Evolutionary conservation across 2,888 invertebrate genomes (phyloP), one percentile per base, ranked within the genome.

Genomic region (Prenolepis imparis): DNA sequence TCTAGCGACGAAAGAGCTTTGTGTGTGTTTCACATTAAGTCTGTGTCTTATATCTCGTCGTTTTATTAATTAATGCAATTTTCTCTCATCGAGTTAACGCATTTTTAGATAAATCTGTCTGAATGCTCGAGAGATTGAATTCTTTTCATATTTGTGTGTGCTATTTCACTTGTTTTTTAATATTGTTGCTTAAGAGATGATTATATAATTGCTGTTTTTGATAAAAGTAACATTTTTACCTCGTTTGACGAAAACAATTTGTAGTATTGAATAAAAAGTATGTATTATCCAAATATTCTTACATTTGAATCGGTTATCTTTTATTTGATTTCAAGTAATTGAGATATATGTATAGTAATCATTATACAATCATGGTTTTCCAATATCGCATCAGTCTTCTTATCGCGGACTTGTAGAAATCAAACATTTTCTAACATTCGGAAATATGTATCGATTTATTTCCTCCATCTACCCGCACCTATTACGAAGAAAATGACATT

Each of bases 311-410:
- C 12, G n/a, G 41, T 18, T 28, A 12, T n/a, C 12, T n/a, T 28
- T 44, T 44, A 55, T 57, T 68, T 48, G 12, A 11, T 44, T 57
- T 72, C 24, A 72, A 72, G 12, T 57, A 48, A 44, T 15, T 64
- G 11, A 41, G 5, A n/a, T 0, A 39, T 24, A 32, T 63, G n/a
- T n/a, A 28, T 11, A 55, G 3, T 18, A 21, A 1, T 44, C 32
- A n/a, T n/a, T n/a, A n/a, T n/a, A n/a, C n/a, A n/a, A n/a, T n/a
- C n/a, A n/a, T n/a, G n/a, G n/a, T 75, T 55, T 24, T 67, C 15
- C 55, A 68, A 77, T 77, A 77, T 77, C 21, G 28, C n/a, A 68
- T 68, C 39, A 55, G n/a, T 28, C 15, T 28, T 32, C 18, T 78
- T 44, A 44, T 44, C n/a, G 9, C 1, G 18, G 57, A 32, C 18